phyloP scores from a whole-genome alignment of 2,113 vertebrate genomes.

The Capricornis sumatraensis region DNA sequence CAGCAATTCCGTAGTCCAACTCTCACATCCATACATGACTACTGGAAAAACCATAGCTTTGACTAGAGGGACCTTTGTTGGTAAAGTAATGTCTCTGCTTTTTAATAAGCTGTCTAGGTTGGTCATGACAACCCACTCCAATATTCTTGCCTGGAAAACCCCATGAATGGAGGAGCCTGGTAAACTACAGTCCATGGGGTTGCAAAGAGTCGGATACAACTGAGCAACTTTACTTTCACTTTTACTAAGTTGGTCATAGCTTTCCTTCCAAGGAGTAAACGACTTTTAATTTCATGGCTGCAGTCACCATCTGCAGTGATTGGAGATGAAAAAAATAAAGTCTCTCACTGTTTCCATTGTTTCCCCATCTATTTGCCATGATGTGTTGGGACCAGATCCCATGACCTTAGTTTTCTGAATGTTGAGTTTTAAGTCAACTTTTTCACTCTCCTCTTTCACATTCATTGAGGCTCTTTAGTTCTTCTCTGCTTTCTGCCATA shows the following conservation, averaged over 20 bases:
- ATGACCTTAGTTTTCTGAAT: neutral
- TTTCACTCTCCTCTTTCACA: neutral
- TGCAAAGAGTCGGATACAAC: neutral
- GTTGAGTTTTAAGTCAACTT: neutral
- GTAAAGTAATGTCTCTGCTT: neutral
- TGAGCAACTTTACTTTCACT: neutral
- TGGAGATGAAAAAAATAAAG: neutral
- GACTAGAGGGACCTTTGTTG: neutral
- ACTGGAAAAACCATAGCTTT: neutral
- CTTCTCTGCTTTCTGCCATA: neutral
- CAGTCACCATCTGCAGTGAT: neutral
- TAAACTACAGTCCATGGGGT: neutral
- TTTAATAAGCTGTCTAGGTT: neutral
- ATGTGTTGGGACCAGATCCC: neutral
- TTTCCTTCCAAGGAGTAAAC: neutral
- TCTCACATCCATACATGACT: neutral
- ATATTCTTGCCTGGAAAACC: neutral
- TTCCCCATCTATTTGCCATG: neutral
- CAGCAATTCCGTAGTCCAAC: neutral
- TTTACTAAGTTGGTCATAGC: neutral
- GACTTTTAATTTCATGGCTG: neutral
- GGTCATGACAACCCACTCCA: neutral
- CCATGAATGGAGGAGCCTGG: neutral
- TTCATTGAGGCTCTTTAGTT: neutral
- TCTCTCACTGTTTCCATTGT: neutral